Conservation (phyloP, 2,797 vertebrate genomes). For the Alcedo quadribrachys region DNA sequence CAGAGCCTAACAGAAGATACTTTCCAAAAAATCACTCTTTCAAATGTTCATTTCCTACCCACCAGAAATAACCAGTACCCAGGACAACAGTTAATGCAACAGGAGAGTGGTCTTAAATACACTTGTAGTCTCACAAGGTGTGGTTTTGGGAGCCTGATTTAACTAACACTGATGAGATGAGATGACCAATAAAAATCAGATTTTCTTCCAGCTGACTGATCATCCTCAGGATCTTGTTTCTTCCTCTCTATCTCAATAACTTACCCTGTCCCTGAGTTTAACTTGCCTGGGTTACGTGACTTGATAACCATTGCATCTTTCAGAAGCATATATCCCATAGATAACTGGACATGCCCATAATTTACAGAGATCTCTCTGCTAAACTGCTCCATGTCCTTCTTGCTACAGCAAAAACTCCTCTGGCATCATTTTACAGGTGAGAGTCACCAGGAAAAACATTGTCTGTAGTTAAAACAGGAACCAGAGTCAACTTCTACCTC, state of each 20-base stretch:
- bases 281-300: not conserved
- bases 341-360: fast-evolving
- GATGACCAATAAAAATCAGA: not conserved
- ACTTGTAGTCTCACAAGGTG: not conserved
- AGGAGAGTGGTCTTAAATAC: not conserved
- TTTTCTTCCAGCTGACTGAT: not conserved
- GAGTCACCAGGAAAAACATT: not conserved
- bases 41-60: not conserved
- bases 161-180: not conserved
- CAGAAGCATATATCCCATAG: not conserved
- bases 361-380: not conserved
- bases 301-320: fast-evolving
- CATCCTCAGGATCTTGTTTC: not conserved
- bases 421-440: not conserved
- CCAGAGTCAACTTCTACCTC: not conserved
- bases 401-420: not conserved
- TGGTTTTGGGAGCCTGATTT: not conserved
- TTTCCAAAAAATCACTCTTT: not conserved
- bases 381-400: not conserved
- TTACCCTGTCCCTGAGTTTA: not conserved
- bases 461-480: not conserved
- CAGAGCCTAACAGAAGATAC: not conserved
- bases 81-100: not conserved
- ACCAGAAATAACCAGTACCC: not conserved
- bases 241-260: not conserved